Evolutionary conservation across 2,113 vertebrate species (phyloP).

Genomic region (Nanorana parkeri): DNA sequence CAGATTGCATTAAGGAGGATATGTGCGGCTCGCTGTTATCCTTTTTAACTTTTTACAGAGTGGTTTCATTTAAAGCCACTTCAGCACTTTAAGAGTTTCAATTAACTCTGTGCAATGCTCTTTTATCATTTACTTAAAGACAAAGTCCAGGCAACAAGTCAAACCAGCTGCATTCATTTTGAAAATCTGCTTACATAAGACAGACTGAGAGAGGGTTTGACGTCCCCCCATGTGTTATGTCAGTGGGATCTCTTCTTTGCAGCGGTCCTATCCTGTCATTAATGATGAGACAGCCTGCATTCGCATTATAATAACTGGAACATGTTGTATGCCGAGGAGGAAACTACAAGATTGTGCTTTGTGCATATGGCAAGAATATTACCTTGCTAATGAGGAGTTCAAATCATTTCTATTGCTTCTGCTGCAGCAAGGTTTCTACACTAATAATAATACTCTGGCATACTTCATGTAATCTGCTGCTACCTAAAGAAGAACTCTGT

Average conservation of each 20-base stretch:
- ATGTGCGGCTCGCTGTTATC: too few species aligned
- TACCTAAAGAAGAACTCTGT: too few species aligned
- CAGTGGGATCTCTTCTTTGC: neutral
- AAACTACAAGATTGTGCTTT: neutral
- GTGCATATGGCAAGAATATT: slow-evolving; percentile 10
- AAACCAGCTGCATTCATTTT: neutral
- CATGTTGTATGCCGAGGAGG: slow-evolving; percentile 4
- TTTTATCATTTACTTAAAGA: too few species aligned
- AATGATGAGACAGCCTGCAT: slow-evolving; percentile 1
- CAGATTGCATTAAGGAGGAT: too few species aligned
- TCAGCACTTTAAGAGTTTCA: too few species aligned
- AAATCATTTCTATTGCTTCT: neutral
- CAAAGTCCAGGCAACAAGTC: too few species aligned
- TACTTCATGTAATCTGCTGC: too few species aligned
- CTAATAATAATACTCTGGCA: too few species aligned
- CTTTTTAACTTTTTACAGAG: too few species aligned
- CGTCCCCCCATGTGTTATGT: neutral
- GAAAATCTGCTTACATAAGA: neutral
- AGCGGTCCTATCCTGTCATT: neutral
- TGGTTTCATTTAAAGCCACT: too few species aligned
- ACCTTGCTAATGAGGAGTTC: neutral
- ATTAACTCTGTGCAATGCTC: too few species aligned
- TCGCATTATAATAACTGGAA: neutral
- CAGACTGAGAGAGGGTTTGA: neutral
- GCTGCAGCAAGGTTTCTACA: too few species aligned